Evolutionary conservation across 2,113 vertebrate genomes (phyloP), one percentile per base, ranked within the genome.

Genomic region (Uropsilus gracilis): DNA sequence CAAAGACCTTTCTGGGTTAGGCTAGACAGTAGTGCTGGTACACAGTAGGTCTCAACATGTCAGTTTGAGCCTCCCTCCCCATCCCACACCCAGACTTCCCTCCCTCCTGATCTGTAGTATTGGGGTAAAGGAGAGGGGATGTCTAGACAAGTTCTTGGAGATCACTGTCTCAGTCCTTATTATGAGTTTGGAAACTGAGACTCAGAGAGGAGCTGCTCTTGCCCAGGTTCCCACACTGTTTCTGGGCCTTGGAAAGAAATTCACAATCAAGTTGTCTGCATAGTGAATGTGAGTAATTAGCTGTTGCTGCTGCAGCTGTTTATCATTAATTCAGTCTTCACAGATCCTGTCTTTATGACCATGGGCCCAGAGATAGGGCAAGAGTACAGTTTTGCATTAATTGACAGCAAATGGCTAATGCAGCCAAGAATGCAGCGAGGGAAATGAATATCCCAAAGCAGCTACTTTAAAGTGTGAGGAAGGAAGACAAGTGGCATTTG

Each of bases 111-210:
- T 64, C 63, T 32, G 63, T 12, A 18, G 16, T 53, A 53, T 53
- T 50, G 20, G 34, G 30, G 44, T 39, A 22, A 55, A 88, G 37
- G 63, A 42, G 32, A 85, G 34, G 20, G 63, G 75, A n/a, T 34
- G 5, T 28, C 32, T n/a, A 81, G 63, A n/a, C 10, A 55, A 44
- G 69, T 30, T 28, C n/a, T 57, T 44, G 42, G 57, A 86, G 11
- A 26, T 34, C 55, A 18, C 12, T 13, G 34, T 46, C 63, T 53
- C 28, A 30, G 5, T 85, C 24, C 28, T 24, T 4, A 59, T 37
- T 39, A 77, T 37, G 37, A 24, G 32, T 50, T 63, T 77, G 68
- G 95, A 94, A 95, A 85, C 59, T 26, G 77, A 96, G 91, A 48
- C 59, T 55, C 10, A 32, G 57, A 76, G 48, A 89, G 39, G 44